Conservation (phyloP, 2,797 vertebrate genomes). For the Syndactyla subalaris region DNA sequence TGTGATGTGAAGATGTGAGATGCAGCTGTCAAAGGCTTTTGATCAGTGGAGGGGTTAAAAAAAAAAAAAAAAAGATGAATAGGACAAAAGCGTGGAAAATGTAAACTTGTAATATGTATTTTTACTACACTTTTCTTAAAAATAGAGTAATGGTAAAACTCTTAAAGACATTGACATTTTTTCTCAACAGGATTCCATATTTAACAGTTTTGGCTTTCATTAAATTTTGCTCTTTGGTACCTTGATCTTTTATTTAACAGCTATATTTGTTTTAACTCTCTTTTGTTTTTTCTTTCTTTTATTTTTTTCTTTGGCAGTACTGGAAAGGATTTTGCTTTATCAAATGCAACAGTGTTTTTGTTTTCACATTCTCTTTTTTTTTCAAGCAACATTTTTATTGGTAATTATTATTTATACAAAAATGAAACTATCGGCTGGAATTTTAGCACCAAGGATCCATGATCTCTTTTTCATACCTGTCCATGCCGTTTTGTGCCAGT, state of each 20-base stretch:
- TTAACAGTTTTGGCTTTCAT: conserved; percentile 84
- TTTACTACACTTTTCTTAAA: conserved; percentile 89
- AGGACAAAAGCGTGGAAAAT: conserved; percentile 73
- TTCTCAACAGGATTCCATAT: conserved; percentile 83
- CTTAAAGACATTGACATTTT: conserved; percentile 81
- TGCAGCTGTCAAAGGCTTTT: conserved; percentile 62
- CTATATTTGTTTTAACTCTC: conserved; percentile 77
- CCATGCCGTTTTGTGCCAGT: conserved; percentile 73
- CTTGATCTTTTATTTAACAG: conserved; percentile 83
- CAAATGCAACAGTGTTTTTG: conserved; percentile 63
- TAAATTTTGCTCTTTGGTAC: conserved; percentile 86
- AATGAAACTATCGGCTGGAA: conserved; percentile 67
- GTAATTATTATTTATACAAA: conserved; percentile 68
- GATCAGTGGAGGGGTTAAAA: conserved; percentile 42
- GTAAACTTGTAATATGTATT: conserved; percentile 87
- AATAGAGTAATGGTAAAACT: conserved; percentile 80
- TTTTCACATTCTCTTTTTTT: conserved; percentile 67
- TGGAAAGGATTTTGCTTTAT: conserved; percentile 69
- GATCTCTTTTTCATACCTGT: conserved; percentile 70
- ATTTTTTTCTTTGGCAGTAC: conserved; percentile 26
- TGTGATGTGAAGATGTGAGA: conserved; percentile 34
- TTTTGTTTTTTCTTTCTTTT: background rate
- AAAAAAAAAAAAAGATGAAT: conserved; percentile 30
- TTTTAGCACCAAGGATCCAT: conserved; percentile 75
- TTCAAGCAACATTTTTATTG: conserved; percentile 53